These are phyloP conservation scores for Rhodeus uyekii DNA, from an alignment of 2,797 vertebrate species.

Conservation along the genomic window DNA sequence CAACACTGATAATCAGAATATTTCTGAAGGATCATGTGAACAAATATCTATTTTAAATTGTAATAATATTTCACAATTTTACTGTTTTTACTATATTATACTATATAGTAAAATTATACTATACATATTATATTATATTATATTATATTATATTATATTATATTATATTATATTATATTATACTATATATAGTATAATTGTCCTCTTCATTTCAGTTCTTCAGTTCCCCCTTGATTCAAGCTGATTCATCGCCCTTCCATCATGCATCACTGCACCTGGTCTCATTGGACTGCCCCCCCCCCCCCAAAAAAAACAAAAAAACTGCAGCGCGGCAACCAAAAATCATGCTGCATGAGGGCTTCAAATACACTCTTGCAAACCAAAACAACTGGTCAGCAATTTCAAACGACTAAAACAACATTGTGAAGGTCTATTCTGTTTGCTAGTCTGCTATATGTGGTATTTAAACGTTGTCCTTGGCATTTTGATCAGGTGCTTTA, in stretches of 20 bases:
- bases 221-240: too few relatives aligned
- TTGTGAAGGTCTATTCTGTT: slow-evolving; percentile 26
- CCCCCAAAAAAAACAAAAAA: too few relatives aligned
- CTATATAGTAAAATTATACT: too few relatives aligned
- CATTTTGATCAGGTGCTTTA: slow-evolving; percentile 24
- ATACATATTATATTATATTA: too few relatives aligned
- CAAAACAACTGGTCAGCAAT: slow-evolving; percentile 58
- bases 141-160: too few relatives aligned
- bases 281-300: background rate
- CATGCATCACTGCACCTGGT: background rate
- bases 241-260: background rate
- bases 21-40: too few relatives aligned
- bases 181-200: too few relatives aligned
- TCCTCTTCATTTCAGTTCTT: background rate
- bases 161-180: too few relatives aligned
- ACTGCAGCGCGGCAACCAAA: background rate
- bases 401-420: slow-evolving; percentile 60
- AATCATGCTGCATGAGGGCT: background rate
- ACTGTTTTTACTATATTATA: too few relatives aligned
- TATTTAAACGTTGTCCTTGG: slow-evolving; percentile 30
- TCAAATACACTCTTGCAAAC: slow-evolving; percentile 37
- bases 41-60: too few relatives aligned
- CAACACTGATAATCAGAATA: too few relatives aligned
- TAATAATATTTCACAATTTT: background rate
- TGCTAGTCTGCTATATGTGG: slow-evolving; percentile 38